These are phyloP conservation scores for Eueides isabella DNA, from an alignment of 1,140 invertebrate genomes.

Conservation along the genomic window DNA sequence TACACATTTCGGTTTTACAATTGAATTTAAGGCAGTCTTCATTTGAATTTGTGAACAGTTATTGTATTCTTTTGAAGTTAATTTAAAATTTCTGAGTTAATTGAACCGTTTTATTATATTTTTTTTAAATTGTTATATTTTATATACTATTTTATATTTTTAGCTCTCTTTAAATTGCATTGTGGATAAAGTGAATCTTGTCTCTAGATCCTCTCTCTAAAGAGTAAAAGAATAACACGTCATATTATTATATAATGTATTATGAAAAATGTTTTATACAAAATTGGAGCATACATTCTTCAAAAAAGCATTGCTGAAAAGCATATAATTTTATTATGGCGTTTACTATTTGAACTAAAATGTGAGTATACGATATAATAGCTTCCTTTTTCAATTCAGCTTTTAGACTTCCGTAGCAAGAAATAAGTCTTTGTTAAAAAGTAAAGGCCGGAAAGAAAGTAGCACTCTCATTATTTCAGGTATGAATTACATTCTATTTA, in stretches of 20 bases:
- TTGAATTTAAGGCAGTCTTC: not conserved
- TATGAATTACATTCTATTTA: conserved; percentile 19
- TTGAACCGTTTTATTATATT: not conserved
- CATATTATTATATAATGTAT: not conserved
- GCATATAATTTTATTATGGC: conserved; percentile 2
- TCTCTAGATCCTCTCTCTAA: no score
- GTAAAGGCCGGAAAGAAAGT: conserved; percentile 21
- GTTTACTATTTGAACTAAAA: conserved; percentile 6
- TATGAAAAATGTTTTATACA: not conserved
- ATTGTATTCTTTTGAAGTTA: not conserved
- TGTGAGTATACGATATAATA: conserved; percentile 11
- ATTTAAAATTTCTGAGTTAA: not conserved
- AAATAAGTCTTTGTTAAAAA: conserved; percentile 20
- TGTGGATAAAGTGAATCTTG: no score
- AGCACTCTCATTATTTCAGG: conserved; percentile 20
- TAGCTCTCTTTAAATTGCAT: no score
- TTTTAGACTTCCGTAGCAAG: conserved; percentile 22
- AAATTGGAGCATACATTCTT: not conserved
- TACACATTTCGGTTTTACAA: not conserved
- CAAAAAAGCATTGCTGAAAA: not conserved
- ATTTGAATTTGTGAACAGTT: conserved; percentile 1
- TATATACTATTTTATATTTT: not conserved
- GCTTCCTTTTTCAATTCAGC: conserved; percentile 13
- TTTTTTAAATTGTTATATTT: not conserved
- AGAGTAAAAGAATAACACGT: not conserved